These are phyloP conservation scores for Physella acuta DNA, from an alignment of 1,140 invertebrate genomes.

Conservation along the genomic window DNA sequence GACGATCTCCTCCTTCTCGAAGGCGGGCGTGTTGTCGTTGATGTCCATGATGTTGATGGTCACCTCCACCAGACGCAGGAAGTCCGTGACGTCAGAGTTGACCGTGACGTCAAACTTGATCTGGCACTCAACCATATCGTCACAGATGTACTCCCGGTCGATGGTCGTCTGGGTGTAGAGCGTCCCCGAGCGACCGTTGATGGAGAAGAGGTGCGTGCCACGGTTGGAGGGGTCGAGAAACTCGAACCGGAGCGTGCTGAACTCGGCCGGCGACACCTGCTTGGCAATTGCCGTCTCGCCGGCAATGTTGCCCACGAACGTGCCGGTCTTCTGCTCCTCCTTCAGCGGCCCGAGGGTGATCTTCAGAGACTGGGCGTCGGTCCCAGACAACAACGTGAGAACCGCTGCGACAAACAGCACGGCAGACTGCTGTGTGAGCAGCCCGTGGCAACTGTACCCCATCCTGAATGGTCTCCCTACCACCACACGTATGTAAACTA, in stretches of 20 bases:
- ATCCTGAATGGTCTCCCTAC: too few species aligned
- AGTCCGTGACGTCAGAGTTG: conserved; percentile 78
- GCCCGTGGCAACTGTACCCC: too few species aligned
- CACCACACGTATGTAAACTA: too few species aligned
- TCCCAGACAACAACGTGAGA: too few species aligned
- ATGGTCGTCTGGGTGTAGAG: conserved; percentile 32
- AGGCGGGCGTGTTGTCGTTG: conserved; percentile 74
- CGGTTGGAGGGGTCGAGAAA: conserved; percentile 30
- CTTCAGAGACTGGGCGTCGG: conserved; percentile 1
- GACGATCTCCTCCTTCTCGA: conserved; percentile 31
- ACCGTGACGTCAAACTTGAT: conserved; percentile 81
- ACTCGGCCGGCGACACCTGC: conserved; percentile 17
- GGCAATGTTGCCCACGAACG: conserved; percentile 33
- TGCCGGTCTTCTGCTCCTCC: conserved; percentile 28
- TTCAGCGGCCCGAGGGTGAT: conserved; percentile 25
- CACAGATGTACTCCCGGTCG: conserved; percentile 32
- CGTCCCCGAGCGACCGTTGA: conserved; percentile 31
- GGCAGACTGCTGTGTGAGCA: too few species aligned
- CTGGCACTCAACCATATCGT: conserved; percentile 65
- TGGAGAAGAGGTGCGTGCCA: conserved; percentile 30
- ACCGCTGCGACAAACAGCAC: too few species aligned
- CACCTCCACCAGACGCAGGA: conserved; percentile 77
- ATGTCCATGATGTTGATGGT: conserved; percentile 75
- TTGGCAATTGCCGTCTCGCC: conserved; percentile 25
- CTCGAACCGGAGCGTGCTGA: conserved; percentile 24